Base-by-base conservation (phyloP, 2,888 invertebrate genomes). In the Strigamia transsilvanica region DNA sequence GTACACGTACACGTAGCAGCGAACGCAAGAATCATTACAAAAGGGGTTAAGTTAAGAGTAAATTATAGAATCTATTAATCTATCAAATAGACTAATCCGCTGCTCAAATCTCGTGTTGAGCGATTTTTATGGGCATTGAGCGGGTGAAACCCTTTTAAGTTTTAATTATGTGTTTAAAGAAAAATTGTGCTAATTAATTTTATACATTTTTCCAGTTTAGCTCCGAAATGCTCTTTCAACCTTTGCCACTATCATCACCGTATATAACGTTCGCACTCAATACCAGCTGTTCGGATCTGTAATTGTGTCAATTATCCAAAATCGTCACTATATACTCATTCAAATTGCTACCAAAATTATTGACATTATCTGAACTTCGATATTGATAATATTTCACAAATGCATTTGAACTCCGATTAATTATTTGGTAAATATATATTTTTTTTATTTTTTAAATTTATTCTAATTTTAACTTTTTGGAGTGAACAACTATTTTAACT, bases 181-280 rank as follows among this genome's bases (percentile, higher is more conserved):
- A 73, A 73, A 32, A 73, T 73, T 73, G n/a, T 27, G 27, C 27
- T 73, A 73, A 73, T 73, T 73, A 73, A 73, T 73, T 73, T 73
- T 73, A 73, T 73, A 15, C 27, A 73, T 73, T 73, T 73, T 73
- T 73, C 73, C 23, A 73, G 2, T 32, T 73, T n/a, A 32, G 73
- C 73, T 13, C 12, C 32, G 13, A 73, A 73, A 73, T 73, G 73
- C 73, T 32, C 73, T 73, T 73, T 73, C 73, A 73, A 73, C 73
- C 73, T 73, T 73, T 73, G 73, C 73, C 73, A 73, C 73, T 73
- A 73, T 73, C 73, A 73, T 73, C 73, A 73, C 73, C 73, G 27
- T 27, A 27, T 32, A 27, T 73, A 73, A 23, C 23, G 32, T 73
- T 73, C 27, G 73, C 73, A 73, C 73, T 73, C 73, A 73, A 73